Conservation (phyloP, 92 coral and sea anemone genomes). For the Parazoanthus atlanticus region DNA sequence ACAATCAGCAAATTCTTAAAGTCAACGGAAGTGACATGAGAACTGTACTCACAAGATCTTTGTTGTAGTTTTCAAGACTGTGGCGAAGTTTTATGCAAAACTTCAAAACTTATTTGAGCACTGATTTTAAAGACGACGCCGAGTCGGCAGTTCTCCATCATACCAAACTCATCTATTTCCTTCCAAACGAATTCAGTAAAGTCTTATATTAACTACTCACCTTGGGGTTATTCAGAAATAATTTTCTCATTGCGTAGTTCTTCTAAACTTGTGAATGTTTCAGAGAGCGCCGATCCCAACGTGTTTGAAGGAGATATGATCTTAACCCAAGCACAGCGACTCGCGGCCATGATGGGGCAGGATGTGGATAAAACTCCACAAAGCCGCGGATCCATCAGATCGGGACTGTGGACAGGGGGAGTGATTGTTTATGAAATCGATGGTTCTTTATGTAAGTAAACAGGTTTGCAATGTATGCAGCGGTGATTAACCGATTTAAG, state of each 20-base stretch:
- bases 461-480: neutral
- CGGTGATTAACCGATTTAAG: too few relatives aligned
- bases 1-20: too few relatives aligned
- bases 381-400: slow-evolving; percentile 27
- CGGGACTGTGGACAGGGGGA: slow-evolving; percentile 30
- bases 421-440: slow-evolving; percentile 29
- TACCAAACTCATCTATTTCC: too few relatives aligned
- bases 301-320: slow-evolving; percentile 39
- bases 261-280: neutral
- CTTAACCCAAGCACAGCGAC: slow-evolving; percentile 24
- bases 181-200: too few relatives aligned
- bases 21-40: too few relatives aligned
- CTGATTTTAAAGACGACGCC: too few relatives aligned
- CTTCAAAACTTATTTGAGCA: too few relatives aligned
- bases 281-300: slow-evolving; percentile 18
- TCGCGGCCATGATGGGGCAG: slow-evolving; percentile 40
- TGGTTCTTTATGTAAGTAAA: slow-evolving; percentile 13
- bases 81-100: too few relatives aligned
- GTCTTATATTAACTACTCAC: too few relatives aligned
- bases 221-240: neutral
- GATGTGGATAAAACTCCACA: slow-evolving; percentile 20
- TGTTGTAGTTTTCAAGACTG: too few relatives aligned
- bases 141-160: too few relatives aligned
- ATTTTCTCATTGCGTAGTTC: neutral
- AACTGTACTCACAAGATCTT: too few relatives aligned